Evolutionary conservation across 53 echinoderm and acorn worm species (phyloP), one percentile per base, ranked within the genome.

Genomic region (Patiria pectinifera): DNA sequence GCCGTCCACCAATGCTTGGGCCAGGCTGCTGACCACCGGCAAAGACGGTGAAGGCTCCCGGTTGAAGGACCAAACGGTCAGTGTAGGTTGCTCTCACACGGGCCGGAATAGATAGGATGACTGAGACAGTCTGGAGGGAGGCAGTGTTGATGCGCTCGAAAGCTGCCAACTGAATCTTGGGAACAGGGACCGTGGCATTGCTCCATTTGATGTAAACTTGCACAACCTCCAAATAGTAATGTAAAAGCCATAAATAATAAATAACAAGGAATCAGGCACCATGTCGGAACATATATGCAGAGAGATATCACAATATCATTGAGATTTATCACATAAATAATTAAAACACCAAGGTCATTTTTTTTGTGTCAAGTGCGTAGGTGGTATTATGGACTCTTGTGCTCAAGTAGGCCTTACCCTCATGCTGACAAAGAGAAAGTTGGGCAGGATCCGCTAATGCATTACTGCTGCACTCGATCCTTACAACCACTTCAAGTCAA

Each of bases 201-300:
- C 47, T 60, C 97, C 97, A 97, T 46, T 89, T 93, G 89, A 97
- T 91, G 91, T 97, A 97, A 1, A 97, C 95, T 87, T 97, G 97
- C 11, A 77, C 91, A 3, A 97, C 97, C 97, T 97, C 61, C 2
- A 5, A 62, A 82, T 12, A 71, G 10, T 25, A 76, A 85, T 12
- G 24, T 35, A n/a, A 23, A 74, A 18, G 0, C 22, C n/a, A n/a
- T 74, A 4, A 8, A 45, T 62, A 21, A 69, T 8, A 6, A 35
- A 70, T 48, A 48, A 44, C 66, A 66, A 14, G 19, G 66, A 14
- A 16, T 16, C 66, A 66, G 3, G 66, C 3, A 18, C 66, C 66
- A 66, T 35, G 35, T 35, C 35, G 35, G 35, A 35, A 35, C 35
- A 35, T 35, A 35, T 35, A 35, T 35, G 35, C 35, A 35, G 35